A percentile compares a stretch with the other conserved stretches of the same genome.
Conservation (phyloP, 2,113 vertebrate species). For the Choloepus hoffmanni region DNA sequence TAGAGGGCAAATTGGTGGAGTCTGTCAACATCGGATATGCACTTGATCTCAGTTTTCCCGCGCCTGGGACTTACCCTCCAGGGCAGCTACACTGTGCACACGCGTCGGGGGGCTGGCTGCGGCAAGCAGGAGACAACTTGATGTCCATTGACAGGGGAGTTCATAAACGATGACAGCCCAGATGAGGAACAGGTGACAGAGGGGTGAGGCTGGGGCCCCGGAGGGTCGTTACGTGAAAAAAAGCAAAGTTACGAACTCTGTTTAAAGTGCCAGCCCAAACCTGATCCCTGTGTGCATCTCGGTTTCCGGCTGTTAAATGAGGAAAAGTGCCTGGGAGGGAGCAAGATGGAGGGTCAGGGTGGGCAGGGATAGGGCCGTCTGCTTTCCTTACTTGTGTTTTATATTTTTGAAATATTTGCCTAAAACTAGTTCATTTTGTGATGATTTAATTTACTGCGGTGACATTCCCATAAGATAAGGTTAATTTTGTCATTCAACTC, state of each 20-base stretch:
- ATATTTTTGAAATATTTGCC: background rate
- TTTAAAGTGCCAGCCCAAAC: background rate
- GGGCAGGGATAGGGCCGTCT: background rate
- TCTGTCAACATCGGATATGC: background rate
- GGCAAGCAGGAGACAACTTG: background rate
- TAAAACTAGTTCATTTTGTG: background rate
- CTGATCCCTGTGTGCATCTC: background rate
- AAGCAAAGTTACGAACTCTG: background rate
- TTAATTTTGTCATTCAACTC: no score
- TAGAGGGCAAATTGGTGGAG: background rate
- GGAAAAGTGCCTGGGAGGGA: background rate
- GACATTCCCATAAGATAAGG: no score
- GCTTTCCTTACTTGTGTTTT: background rate
- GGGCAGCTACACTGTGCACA: background rate
- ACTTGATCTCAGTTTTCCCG: background rate
- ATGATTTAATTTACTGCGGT: background rate
- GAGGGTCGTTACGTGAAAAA: background rate
- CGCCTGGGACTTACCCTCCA: background rate
- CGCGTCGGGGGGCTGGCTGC: background rate
- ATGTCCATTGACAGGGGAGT: background rate
- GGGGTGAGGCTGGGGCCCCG: background rate
- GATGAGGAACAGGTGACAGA: no score
- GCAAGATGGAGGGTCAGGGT: background rate
- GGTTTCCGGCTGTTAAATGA: background rate
- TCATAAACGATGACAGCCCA: background rate